A percentile compares a stretch with the other conserved stretches of the same genome.
phyloP scores from a whole-genome alignment of 2,888 invertebrate species.

The Pterobdella sp. region DNA sequence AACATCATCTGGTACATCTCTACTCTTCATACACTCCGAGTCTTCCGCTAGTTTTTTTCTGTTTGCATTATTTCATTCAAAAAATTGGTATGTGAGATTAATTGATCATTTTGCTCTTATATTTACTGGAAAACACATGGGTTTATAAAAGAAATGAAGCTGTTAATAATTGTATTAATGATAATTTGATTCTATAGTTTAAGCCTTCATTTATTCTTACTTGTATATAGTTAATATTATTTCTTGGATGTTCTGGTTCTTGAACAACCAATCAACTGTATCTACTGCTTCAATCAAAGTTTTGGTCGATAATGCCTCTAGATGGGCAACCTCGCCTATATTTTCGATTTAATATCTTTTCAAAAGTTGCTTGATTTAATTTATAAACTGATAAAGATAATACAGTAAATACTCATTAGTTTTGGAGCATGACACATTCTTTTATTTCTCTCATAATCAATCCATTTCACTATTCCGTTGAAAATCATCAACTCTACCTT shows the following conservation, averaged over 20 bases:
- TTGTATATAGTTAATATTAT: slow-evolving; percentile 21
- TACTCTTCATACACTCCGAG: too few relatives aligned
- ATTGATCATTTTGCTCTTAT: too few relatives aligned
- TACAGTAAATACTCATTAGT: neutral
- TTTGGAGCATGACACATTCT: neutral
- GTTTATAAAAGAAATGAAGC: neutral
- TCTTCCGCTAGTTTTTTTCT: too few relatives aligned
- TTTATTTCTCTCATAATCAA: slow-evolving; percentile 15
- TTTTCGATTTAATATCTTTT: neutral
- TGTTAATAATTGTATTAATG: neutral
- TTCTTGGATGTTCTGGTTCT: slow-evolving; percentile 7
- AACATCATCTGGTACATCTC: too few relatives aligned
- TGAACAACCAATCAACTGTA: slow-evolving; percentile 16
- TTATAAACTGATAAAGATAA: too few relatives aligned
- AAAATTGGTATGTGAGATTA: too few relatives aligned
- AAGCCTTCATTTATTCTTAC: slow-evolving; percentile 9
- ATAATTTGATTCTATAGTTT: neutral
- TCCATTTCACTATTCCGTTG: slow-evolving; percentile 18
- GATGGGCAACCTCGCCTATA: slow-evolving; percentile 19
- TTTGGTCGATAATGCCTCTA: slow-evolving; percentile 14
- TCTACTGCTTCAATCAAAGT: slow-evolving; percentile 19
- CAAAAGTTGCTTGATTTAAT: too few relatives aligned
- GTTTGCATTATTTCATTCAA: too few relatives aligned
- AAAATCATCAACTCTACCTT: slow-evolving; percentile 25
- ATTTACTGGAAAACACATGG: too few relatives aligned